Evolutionary conservation across 2,888 invertebrate species (phyloP).

Genomic region (Temnothorax ravouxi): DNA sequence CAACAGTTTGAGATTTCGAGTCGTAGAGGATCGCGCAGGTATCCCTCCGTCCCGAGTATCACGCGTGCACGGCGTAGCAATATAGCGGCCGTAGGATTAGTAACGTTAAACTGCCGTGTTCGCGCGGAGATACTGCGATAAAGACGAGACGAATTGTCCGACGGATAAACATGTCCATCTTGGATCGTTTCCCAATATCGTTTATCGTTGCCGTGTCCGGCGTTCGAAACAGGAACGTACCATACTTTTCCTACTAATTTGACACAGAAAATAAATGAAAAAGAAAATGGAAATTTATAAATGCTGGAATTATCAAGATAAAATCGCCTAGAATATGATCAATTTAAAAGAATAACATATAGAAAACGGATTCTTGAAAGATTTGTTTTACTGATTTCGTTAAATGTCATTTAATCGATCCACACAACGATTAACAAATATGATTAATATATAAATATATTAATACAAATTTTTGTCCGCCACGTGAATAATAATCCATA

Average conservation of each 20-base stretch:
- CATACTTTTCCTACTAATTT: background rate
- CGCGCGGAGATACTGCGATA: conserved; percentile 5
- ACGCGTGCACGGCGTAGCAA: conserved; percentile 13
- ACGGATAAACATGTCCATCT: conserved; percentile 22
- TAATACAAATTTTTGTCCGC: background rate
- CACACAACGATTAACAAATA: too few relatives aligned
- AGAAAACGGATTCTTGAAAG: background rate
- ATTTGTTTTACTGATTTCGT: background rate
- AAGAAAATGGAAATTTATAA: background rate
- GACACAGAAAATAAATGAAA: background rate
- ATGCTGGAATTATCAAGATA: background rate
- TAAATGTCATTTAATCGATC: background rate
- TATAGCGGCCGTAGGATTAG: conserved; percentile 70
- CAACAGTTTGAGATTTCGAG: conserved; percentile 75
- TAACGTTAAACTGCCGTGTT: conserved; percentile 75
- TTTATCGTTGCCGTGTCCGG: background rate
- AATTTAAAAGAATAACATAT: background rate
- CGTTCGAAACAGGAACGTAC: background rate
- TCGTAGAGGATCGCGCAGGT: conserved; percentile 45
- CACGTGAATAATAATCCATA: background rate
- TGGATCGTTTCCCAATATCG: background rate
- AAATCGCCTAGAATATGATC: background rate
- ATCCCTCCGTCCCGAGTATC: background rate
- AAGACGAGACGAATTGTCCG: conserved; percentile 27
- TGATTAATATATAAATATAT: background rate